These are phyloP conservation scores for Idaea aversata DNA, from an alignment of 2,888 invertebrate genomes.

Conservation along the genomic window DNA sequence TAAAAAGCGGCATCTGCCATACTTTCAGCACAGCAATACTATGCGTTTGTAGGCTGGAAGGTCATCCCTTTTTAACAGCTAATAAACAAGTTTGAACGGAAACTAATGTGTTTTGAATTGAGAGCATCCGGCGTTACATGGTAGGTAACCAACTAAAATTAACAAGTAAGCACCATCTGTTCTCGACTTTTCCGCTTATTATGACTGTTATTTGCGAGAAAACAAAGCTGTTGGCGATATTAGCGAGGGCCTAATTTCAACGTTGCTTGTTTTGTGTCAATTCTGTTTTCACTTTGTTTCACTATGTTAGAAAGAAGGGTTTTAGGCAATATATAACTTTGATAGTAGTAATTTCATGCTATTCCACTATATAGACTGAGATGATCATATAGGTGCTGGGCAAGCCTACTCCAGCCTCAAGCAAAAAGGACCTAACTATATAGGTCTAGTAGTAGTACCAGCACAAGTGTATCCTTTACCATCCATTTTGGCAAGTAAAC, in stretches of 20 bases:
- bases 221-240: not conserved
- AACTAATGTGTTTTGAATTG: not conserved
- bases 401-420: too few species aligned
- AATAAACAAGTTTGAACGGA: not conserved
- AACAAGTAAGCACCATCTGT: not conserved
- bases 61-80: not conserved
- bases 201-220: not conserved
- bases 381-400: too few species aligned
- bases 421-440: too few species aligned
- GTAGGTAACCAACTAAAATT: not conserved
- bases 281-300: too few species aligned
- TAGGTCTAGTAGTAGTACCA: too few species aligned
- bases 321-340: too few species aligned
- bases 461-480: too few species aligned
- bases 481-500: too few species aligned
- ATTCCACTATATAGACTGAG: not conserved
- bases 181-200: not conserved
- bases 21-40: not conserved
- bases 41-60: not conserved
- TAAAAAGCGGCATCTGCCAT: not conserved
- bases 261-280: not conserved
- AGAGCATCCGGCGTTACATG: not conserved
- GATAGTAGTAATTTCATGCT: not conserved
- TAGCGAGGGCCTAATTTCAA: slow-evolving; percentile 7
- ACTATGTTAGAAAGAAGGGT: too few species aligned